phyloP scores from a whole-genome alignment of 2,888 invertebrate genomes.

The Hoplodrina blanda region DNA sequence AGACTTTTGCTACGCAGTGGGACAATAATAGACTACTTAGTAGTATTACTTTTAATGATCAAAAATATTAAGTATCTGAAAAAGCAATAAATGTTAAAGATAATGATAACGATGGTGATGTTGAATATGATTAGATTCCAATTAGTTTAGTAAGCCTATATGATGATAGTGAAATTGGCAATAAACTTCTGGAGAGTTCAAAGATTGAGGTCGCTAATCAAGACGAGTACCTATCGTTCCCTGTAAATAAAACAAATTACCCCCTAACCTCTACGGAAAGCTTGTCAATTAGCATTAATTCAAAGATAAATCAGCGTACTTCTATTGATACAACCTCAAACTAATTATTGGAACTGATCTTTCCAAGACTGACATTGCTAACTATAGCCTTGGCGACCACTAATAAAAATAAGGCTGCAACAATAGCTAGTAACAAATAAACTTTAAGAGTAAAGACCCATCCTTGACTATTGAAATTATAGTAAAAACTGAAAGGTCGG shows the following conservation, averaged over 20 bases:
- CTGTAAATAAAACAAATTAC: conserved; percentile 28
- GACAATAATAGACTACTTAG: not conserved
- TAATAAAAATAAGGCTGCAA: conserved; percentile 47
- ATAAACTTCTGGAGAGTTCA: not conserved
- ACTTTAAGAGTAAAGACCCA: conserved; percentile 43
- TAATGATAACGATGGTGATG: not conserved
- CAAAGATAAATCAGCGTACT: conserved; percentile 26
- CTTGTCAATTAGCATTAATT: conserved; percentile 42
- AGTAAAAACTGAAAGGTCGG: conserved; percentile 59
- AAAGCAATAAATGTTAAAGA: not conserved
- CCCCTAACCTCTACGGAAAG: conserved; percentile 31
- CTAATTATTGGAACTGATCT: conserved; percentile 44
- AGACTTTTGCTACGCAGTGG: not conserved
- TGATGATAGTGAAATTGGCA: not conserved
- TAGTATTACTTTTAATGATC: too few relatives aligned
- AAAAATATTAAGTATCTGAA: too few relatives aligned
- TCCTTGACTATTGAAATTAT: conserved; percentile 62
- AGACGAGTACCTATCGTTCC: not conserved
- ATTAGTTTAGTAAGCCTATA: not conserved
- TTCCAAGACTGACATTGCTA: conserved; percentile 8
- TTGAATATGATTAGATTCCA: not conserved
- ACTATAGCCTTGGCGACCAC: conserved; percentile 44
- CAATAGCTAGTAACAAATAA: conserved; percentile 45
- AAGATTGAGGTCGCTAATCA: conserved; percentile 9
- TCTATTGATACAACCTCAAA: conserved; percentile 48